Conservation (phyloP, 2,797 vertebrate genomes). For the Clarias laeviceps region DNA sequence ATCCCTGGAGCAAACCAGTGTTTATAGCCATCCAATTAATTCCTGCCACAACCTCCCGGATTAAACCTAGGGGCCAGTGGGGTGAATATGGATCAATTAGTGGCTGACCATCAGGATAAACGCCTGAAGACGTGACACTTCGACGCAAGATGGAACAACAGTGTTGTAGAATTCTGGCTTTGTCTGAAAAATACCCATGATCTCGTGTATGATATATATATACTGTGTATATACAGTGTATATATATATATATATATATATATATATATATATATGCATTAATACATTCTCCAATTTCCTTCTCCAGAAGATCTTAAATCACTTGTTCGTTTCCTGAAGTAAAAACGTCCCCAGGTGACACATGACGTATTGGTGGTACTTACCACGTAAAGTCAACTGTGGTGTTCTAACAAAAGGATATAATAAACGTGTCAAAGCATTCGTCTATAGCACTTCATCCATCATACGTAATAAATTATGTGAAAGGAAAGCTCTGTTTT, state of each 20-base stretch:
- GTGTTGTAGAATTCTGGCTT: neutral
- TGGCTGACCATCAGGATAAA: conserved; percentile 34
- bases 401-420: neutral
- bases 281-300: neutral
- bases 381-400: neutral
- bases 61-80: conserved; percentile 39
- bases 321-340: neutral
- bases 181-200: too few relatives aligned
- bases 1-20: conserved; percentile 27
- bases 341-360: neutral
- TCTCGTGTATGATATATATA: too few relatives aligned
- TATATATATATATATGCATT: too few relatives aligned
- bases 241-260: too few relatives aligned
- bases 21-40: conserved; percentile 39
- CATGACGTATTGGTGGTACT: neutral
- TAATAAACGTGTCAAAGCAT: neutral
- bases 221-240: too few relatives aligned
- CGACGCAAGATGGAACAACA: neutral
- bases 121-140: conserved; percentile 26
- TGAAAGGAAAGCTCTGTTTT: neutral
- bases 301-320: neutral
- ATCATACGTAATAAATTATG: neutral
- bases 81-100: conserved; percentile 50
- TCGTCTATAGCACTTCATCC: neutral
- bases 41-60: conserved; percentile 32